Conservation (phyloP, 2,888 invertebrate species). For the Gryllus longicercus region DNA sequence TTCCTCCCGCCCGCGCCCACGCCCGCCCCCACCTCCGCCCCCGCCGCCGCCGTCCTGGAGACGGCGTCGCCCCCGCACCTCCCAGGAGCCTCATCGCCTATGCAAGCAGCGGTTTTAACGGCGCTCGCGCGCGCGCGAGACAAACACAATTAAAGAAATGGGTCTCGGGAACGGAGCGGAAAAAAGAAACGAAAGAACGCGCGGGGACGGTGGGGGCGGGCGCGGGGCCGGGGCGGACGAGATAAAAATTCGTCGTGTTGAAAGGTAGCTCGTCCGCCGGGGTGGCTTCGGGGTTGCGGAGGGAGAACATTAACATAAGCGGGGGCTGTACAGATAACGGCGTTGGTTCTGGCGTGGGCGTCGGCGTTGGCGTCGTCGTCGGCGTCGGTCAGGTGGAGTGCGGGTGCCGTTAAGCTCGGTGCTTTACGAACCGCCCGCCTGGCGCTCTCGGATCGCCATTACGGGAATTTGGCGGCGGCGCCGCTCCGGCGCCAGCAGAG, state of each 20-base stretch:
- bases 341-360: no score
- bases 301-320: constrained; percentile 1
- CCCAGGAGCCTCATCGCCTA: neutral
- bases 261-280: neutral
- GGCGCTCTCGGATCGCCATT: constrained; percentile 6
- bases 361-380: no score
- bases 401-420: neutral
- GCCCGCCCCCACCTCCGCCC: neutral
- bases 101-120: neutral
- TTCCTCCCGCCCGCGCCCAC: neutral
- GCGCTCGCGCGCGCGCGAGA: neutral
- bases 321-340: constrained; percentile 6
- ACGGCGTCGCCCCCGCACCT: neutral
- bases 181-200: neutral
- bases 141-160: constrained; percentile 17
- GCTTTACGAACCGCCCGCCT: neutral
- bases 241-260: constrained; percentile 17
- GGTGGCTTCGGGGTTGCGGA: neutral
- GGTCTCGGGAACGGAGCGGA: neutral
- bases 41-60: neutral
- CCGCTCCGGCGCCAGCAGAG: no score
- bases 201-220: neutral
- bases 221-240: neutral
- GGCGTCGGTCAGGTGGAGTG: neutral
- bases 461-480: neutral